phyloP scores from a whole-genome alignment of 2,797 vertebrate species.

The Zalophus californianus region DNA sequence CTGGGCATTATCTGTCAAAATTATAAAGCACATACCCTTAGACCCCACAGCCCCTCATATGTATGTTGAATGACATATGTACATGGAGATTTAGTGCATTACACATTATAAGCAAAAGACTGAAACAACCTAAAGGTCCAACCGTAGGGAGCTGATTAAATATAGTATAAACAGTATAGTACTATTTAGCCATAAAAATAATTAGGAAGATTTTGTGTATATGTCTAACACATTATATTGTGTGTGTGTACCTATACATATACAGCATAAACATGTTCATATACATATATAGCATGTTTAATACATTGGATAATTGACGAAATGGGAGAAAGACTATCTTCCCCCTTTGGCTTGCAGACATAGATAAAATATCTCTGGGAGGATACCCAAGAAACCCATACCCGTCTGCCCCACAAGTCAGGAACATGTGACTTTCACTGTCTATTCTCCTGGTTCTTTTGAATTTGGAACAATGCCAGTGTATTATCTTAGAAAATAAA shows the following conservation, averaged over 20 bases:
- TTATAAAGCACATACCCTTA: not conserved
- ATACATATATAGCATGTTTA: not conserved
- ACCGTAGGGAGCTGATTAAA: not conserved
- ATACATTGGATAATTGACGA: not conserved
- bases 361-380: not conserved
- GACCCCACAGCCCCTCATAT: not conserved
- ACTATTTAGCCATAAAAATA: constrained; percentile 20
- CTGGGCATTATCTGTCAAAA: constrained; percentile 5
- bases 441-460: not conserved
- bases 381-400: not conserved
- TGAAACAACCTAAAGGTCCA: not conserved
- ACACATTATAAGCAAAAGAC: not conserved
- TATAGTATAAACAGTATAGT: not conserved
- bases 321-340: not conserved
- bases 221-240: not conserved
- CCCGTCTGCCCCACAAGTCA: not conserved
- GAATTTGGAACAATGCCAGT: not conserved
- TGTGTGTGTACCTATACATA: not conserved
- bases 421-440: not conserved
- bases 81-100: not conserved
- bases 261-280: not conserved
- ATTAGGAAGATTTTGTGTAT: not conserved
- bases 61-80: not conserved
- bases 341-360: not conserved
- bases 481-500: constrained; percentile 31